phyloP scores from a whole-genome alignment of 2,888 invertebrate genomes.

The Drosophila kanekoi region DNA sequence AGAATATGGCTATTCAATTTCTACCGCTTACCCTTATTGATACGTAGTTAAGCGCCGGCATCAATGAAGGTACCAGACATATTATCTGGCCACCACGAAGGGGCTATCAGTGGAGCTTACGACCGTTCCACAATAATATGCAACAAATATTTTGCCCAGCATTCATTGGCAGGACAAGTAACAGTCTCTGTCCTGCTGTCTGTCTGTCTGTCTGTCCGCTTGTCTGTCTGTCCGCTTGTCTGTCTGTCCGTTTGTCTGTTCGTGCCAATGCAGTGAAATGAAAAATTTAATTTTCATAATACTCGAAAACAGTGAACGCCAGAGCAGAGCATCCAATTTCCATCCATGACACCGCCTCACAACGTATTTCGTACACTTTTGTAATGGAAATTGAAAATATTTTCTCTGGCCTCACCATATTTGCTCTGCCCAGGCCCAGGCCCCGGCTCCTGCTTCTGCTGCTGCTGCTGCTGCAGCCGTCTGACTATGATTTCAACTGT shows the following conservation, averaged over 20 bases:
- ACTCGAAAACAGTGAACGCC: constrained; percentile 65
- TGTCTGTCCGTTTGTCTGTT: constrained; percentile 16
- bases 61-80: constrained; percentile 23
- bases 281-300: constrained; percentile 81
- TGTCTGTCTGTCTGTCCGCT: neutral
- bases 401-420: constrained; percentile 65
- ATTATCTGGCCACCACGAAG: constrained; percentile 16
- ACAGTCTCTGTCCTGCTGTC: constrained; percentile 5
- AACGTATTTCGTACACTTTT: constrained; percentile 48
- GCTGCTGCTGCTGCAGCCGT: too few species aligned
- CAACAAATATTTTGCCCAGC: constrained; percentile 56
- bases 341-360: constrained; percentile 14
- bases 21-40: constrained; percentile 61
- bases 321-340: constrained; percentile 31
- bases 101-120: constrained; percentile 24
- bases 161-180: constrained; percentile 53
- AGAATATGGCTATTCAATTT: constrained; percentile 60
- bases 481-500: constrained; percentile 54
- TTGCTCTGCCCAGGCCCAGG: constrained; percentile 39
- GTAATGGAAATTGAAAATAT: constrained; percentile 79
- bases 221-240: neutral
- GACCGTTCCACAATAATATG: constrained; percentile 56
- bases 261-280: constrained; percentile 70
- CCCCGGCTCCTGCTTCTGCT: too few species aligned
- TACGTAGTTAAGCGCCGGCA: constrained; percentile 51